Evolutionary conservation across 2,797 vertebrate genomes (phyloP), one percentile per base, ranked within the genome.

Genomic region (Mallotus villosus): DNA sequence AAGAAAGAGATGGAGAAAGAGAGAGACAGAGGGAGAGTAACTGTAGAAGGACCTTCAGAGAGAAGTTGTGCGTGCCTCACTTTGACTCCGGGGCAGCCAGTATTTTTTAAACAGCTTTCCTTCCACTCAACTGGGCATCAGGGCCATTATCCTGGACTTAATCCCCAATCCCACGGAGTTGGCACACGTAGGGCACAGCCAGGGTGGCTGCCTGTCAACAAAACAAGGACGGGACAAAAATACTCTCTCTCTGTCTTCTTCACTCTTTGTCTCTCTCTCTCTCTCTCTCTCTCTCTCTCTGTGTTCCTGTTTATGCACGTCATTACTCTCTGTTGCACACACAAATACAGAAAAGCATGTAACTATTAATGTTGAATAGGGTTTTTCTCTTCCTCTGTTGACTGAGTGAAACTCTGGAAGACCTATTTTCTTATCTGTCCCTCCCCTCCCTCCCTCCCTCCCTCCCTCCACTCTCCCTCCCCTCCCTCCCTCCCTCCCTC

Each of bases 51-150:
- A 62, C 11, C 32, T 34, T 34, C 32, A 16, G 29, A 59, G 55
- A 76, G 70, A 21, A 66, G 68, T 53, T 55, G 60, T 60, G 70
- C 70, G 58, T 67, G 63, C 51, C 74, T 82, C 82, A 79, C 82
- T 88, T 85, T 84, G 87, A 87, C 79, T 90, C 85, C 77, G 81
- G 86, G 70, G 64, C 85, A 90, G 88, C 85, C 86, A 89, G 88
- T 90, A 88, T 90, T 89, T 92, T 90, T 91, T 92, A 93, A 93
- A 92, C 89, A 90, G 91, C 91, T 91, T 91, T 91, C 82, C 88
- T 89, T 91, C 89, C 90, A 92, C 90, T 92, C 89, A 91, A 88
- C 90, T 90, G 88, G 90, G 90, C 90, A 92, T 91, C 90, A 91
- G 87, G 87, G 89, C 87, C 90, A 90, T 92, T 92, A 92, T 91